Base-by-base conservation (phyloP, 1,140 invertebrate species). In the Tetraneura akinire region DNA sequence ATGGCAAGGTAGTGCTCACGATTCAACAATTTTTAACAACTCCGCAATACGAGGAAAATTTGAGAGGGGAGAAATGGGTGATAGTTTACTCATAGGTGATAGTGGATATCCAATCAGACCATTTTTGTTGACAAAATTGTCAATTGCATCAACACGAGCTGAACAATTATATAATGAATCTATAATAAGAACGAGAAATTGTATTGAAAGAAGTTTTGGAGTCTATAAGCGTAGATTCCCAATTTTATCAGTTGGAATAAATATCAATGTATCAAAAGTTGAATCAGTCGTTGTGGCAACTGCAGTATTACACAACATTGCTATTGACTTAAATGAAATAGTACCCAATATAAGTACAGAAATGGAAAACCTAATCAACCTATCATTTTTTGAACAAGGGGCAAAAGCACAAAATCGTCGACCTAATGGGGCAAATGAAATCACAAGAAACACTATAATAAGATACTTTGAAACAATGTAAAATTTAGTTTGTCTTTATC, bases 281-380 rank as follows among this genome's bases (percentile, higher is more conserved):
- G 62, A 83, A 49, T 86, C 76, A 51, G 64, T 80, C 16, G 26
- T 53, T n/a, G 53, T 55, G n/a, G 53, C 86, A 0, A 37, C 64
- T 45, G 18, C 37, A 21, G 85, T 87, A 1, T 80, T 87, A 14
- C 85, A 87, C 74, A 86, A 87, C 81, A 84, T 86, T 81, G 83
- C 84, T 42, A 70, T 82, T 53, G 51, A 55, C n/a, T 55, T 55
- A 55, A 55, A 55, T 13, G 53, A 55, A 21, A 55, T 55, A 55
- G 53, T 55, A 55, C 53, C 53, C 18, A 21, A 55, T 21, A n/a
- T 53, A 55, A 55, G 21, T 55, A 55, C n/a, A 55, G 53, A 55
- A 55, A 55, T 53, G 51, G 51, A 53, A 53, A 53, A 53, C 51
- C 51, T 53, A 53, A 53, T 53, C 51, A 53, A 53, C 18, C 51